Base-by-base conservation (phyloP, 2,113 vertebrate genomes). In the Percopsis transmontana region DNA sequence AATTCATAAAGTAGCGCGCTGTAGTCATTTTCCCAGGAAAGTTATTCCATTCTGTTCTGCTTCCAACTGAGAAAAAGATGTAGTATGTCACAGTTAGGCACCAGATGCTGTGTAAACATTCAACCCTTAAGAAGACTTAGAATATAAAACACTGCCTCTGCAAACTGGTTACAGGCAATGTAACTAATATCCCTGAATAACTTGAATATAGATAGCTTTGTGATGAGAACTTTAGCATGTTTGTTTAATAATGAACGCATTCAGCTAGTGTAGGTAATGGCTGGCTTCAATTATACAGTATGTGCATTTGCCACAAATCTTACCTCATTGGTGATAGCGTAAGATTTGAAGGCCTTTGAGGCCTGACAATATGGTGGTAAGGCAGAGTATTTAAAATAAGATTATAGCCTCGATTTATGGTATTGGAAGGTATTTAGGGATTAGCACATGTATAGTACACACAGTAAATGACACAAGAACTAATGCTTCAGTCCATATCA, bases 61-160 rank as follows among this genome's bases (percentile, higher is more conserved):
- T 21, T 66, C 54, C 55, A 58, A 40, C 71, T 91, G 70, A 68
- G 82, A 84, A 67, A 85, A 74, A 79, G 74, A 76, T 90, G 88
- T 23, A 83, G 81, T 89, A 93, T 92, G 87, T 94, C 87, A 82
- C 87, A 86, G 74, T 57, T 68, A 90, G 74, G 73, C 90, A 58
- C 68, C 47, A 93, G 80, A 79, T 40, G 19, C 61, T 89, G 74
- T 74, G 90, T 82, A 94, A 94, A 94, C 88, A 92, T 83, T 90
- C 76, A 84, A 74, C 13, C 16, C 20, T 57, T 42, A 20, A 73
- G 65, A 70, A 54, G 65, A 48, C 62, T 51, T 66, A 66, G 75
- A 33, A 47, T 18, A 38, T 52, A 9, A 33, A 58, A 41, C 52
- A 52, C 15, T 61, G 66, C 12, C 41, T 7, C 47, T 1, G 58